Base-by-base conservation (phyloP, 2,113 vertebrate species). In the Malurus melanocephalus region DNA sequence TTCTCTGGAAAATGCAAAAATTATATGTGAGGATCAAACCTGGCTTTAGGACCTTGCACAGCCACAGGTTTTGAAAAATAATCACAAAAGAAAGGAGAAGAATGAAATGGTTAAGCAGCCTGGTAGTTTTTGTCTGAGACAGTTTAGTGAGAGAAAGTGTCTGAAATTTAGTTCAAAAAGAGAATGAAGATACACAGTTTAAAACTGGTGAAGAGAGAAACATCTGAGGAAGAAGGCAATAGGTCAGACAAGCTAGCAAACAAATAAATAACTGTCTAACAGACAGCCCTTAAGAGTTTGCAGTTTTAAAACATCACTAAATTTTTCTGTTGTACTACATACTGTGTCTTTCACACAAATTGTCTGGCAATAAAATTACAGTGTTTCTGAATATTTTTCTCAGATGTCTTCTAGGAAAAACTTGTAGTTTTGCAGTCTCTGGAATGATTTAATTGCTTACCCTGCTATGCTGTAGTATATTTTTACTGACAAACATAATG, bases 401-500 rank as follows among this genome's bases (percentile, higher is more conserved):
- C 27, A 45, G 12, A 57, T 27, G 57, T 3, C 10, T 69, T 81
- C 59, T 38, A 77, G 33, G 26, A 86, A 77, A 91, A 74, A 27
- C 4, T 52, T 48, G 22, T 9, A 73, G 23, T 75, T 76, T 82
- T 74, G 40, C 67, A 77, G 43, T 55, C 21, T 62, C 30, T 45
- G n/a, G 23, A 73, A 88, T 35, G 3, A 71, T 42, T 69, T 8
- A n/a, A 91, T 60, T 73, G 42, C 52, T 77, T 80, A 71, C 32
- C 30, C 57, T 85, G 26, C 53, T 78, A 51, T 68, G 32, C 22
- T 24, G 45, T 32, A 59, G 28, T 87, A 30, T 88, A 78, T 92
- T 94, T 93, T 92, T 75, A 73, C 87, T 89, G 83, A 92, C 16
- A 94, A 94, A 89, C 42, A 72, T 78, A 80, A 79, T 67, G 85